phyloP scores from a whole-genome alignment of 2,888 invertebrate genomes.

The Noctua janthe region DNA sequence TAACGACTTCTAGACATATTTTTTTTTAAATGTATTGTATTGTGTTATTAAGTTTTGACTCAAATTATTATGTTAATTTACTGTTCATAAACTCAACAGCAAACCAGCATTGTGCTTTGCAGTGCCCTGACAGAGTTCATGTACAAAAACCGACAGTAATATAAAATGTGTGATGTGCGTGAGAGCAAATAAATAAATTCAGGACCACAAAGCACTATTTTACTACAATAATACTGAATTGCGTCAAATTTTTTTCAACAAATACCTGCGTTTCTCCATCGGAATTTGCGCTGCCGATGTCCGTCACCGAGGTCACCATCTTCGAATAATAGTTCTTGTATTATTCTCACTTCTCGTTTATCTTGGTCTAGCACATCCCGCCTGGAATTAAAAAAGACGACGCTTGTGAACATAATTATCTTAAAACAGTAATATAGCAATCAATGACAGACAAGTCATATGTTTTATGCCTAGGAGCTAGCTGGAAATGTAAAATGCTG shows the following conservation, averaged over 20 bases:
- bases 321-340: conserved; percentile 96
- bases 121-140: too few relatives aligned
- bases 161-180: too few relatives aligned
- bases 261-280: conserved; percentile 95
- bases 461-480: background rate
- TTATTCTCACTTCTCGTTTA: conserved; percentile 94
- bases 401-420: background rate
- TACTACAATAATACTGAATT: background rate
- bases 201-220: background rate
- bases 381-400: conserved; percentile 79
- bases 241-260: background rate
- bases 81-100: too few relatives aligned
- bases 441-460: background rate
- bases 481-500: background rate
- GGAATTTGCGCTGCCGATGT: conserved; percentile 95
- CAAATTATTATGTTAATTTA: too few relatives aligned
- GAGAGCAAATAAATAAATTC: background rate
- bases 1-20: too few relatives aligned
- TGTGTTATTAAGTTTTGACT: too few relatives aligned
- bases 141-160: too few relatives aligned
- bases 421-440: background rate
- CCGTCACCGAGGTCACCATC: conserved; percentile 96
- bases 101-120: too few relatives aligned
- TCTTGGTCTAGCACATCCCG: conserved; percentile 97
- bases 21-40: too few relatives aligned